Percentiles rank a stretch among this genome's conserved stretches.
Evolutionary conservation across 2,797 vertebrate species (phyloP).

Genomic region (Buceros bicornis): DNA sequence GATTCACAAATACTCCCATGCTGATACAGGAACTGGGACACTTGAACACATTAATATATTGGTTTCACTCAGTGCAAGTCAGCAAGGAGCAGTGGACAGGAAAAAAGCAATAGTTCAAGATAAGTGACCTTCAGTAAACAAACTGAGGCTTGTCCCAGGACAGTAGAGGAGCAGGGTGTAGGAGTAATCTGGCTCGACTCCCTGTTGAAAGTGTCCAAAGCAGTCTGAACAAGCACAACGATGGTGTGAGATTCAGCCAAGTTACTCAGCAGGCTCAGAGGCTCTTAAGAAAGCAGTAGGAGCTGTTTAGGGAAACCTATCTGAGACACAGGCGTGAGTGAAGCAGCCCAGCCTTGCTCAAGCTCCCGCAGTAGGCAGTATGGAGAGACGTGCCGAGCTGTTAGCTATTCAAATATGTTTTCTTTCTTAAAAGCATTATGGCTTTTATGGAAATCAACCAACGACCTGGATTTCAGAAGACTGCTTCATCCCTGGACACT

Average conservation of each 20-base stretch:
- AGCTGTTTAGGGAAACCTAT: neutral
- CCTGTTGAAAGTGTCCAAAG: neutral
- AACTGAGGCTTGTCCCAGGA: neutral
- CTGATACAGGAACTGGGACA: neutral
- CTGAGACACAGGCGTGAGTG: neutral
- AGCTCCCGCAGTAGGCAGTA: neutral
- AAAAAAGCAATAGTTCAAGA: slow-evolving; percentile 23
- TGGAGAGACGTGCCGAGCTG: neutral
- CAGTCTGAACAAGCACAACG: neutral
- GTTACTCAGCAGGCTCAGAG: slow-evolving; percentile 22
- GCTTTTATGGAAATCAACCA: neutral
- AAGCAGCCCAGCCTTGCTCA: neutral
- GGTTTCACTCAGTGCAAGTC: neutral
- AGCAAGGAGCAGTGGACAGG: neutral
- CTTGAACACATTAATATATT: neutral
- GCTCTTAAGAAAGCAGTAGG: slow-evolving; percentile 12
- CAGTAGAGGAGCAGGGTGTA: neutral
- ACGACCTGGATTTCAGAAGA: neutral
- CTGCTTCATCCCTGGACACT: neutral
- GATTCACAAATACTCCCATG: neutral
- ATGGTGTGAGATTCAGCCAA: neutral
- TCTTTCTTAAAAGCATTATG: neutral
- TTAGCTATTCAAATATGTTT: neutral
- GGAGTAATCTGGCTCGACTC: slow-evolving; percentile 19
- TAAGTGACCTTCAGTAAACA: slow-evolving; percentile 20